These are phyloP conservation scores for Falco novaeseelandiae DNA, from an alignment of 2,797 vertebrate genomes.

Conservation along the genomic window DNA sequence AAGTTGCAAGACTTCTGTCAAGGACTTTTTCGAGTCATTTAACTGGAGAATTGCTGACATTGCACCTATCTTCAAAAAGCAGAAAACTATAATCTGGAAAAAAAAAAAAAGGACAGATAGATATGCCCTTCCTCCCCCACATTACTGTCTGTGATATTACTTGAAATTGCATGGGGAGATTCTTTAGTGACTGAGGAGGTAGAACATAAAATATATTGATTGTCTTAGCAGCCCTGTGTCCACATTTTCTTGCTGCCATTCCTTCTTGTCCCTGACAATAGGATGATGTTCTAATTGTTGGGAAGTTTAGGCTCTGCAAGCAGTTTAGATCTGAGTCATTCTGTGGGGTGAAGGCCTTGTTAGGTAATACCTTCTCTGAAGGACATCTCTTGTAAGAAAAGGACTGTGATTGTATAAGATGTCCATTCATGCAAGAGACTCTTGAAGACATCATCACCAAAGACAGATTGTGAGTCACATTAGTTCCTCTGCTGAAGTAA, in stretches of 20 bases:
- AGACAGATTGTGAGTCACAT: not conserved
- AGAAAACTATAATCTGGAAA: not conserved
- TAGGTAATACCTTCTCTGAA: not conserved
- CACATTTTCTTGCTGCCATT: not conserved
- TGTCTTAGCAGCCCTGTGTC: not conserved
- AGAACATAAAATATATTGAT: not conserved
- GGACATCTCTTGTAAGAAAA: not conserved
- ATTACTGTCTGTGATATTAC: not conserved
- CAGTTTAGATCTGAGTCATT: not conserved
- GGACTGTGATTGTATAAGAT: not conserved
- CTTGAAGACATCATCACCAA: not conserved
- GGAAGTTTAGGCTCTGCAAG: not conserved
- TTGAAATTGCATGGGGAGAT: not conserved
- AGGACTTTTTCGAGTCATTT: not conserved
- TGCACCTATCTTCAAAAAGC: not conserved
- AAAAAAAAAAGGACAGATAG: not conserved
- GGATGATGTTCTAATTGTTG: not conserved
- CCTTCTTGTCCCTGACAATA: not conserved
- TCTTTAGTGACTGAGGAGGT: not conserved
- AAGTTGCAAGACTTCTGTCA: not conserved
- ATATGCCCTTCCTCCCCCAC: not conserved
- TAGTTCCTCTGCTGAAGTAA: not conserved
- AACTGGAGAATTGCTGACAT: not conserved
- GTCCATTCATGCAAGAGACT: not conserved
- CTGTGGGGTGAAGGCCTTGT: not conserved